Evolutionary conservation across 2,113 vertebrate genomes (phyloP).

Genomic region (Ciconia stormi): DNA sequence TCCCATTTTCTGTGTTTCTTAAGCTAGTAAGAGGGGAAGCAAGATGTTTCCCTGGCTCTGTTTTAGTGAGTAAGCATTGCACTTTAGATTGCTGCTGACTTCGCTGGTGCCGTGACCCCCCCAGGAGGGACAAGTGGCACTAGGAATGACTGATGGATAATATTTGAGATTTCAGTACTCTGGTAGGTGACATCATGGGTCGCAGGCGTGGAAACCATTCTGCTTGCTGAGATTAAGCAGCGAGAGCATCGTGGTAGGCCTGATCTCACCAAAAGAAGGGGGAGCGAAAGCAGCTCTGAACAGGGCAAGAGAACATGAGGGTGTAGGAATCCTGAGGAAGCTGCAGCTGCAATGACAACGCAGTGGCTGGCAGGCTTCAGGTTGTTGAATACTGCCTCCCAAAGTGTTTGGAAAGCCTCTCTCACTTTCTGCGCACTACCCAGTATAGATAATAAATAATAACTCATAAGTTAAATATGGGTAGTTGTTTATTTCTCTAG

Average conservation of each 20-base stretch:
- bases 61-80: background rate
- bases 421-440: background rate
- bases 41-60: background rate
- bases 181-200: background rate
- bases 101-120: background rate
- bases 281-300: background rate
- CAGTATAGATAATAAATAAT: background rate
- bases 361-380: background rate
- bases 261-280: background rate
- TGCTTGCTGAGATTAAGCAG: background rate
- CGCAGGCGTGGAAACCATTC: background rate
- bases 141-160: background rate
- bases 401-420: background rate
- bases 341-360: background rate
- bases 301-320: background rate
- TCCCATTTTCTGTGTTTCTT: background rate
- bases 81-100: background rate
- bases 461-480: background rate
- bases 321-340: background rate
- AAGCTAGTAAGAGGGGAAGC: background rate
- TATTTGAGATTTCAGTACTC: constrained; percentile 2
- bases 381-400: background rate
- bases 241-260: background rate
- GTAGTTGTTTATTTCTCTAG: background rate
- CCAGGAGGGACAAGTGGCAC: background rate